These are phyloP conservation scores for Tillus elongatus DNA, from an alignment of 2,888 invertebrate genomes.

Conservation along the genomic window DNA sequence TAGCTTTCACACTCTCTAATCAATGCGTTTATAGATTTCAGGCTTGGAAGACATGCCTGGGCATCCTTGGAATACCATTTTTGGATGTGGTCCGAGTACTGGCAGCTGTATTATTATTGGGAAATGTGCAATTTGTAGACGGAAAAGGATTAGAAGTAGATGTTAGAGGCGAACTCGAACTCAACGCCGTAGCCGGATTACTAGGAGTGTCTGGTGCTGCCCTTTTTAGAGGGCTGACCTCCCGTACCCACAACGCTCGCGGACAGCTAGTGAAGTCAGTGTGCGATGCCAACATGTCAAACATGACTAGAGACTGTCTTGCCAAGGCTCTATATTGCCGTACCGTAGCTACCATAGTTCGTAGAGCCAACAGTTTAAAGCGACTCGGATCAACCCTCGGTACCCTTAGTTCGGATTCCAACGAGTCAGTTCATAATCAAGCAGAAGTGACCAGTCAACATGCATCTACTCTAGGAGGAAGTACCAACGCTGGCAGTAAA, in stretches of 20 bases:
- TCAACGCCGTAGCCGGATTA: constrained; percentile 77
- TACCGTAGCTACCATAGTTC: constrained; percentile 87
- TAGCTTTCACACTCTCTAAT: constrained; percentile 2
- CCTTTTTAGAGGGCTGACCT: constrained; percentile 72
- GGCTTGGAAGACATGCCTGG: constrained; percentile 86
- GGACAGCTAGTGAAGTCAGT: constrained; percentile 72
- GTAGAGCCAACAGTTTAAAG: constrained; percentile 86
- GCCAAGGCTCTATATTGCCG: constrained; percentile 90
- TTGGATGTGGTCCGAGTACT: constrained; percentile 86
- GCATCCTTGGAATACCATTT: constrained; percentile 87
- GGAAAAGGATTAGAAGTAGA: constrained; percentile 67
- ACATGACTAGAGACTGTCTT: constrained; percentile 79
- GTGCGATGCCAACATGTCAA: constrained; percentile 78
- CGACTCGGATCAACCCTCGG: constrained; percentile 70
- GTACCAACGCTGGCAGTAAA: constrained; percentile 68
- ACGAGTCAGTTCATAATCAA: constrained; percentile 84
- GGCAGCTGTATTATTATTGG: constrained; percentile 81
- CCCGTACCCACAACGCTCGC: constrained; percentile 68
- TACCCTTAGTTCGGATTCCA: constrained; percentile 83
- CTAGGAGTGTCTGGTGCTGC: constrained; percentile 68
- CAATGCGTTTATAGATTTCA: constrained; percentile 53
- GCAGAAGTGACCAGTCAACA: constrained; percentile 77
- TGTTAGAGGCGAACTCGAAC: constrained; percentile 71
- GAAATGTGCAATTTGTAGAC: constrained; percentile 85
- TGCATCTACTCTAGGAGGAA: constrained; percentile 68